Evolutionary conservation across 2,888 invertebrate genomes (phyloP).

Genomic region (Myathropa florea): DNA sequence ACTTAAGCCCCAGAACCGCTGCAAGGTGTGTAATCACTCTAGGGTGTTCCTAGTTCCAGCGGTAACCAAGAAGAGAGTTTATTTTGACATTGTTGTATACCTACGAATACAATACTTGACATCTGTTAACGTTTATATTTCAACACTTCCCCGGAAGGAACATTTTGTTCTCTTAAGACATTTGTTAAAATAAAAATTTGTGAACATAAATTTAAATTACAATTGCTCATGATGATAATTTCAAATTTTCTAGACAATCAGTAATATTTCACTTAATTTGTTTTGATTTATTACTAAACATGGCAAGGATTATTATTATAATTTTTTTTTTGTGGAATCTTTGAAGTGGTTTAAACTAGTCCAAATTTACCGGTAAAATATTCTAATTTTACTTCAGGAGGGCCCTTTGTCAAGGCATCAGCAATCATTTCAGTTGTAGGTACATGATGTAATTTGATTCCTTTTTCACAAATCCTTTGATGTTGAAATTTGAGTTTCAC

Average conservation of each 20-base stretch:
- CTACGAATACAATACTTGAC: neutral
- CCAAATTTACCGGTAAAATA: neutral
- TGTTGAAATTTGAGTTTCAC: constrained; percentile 53
- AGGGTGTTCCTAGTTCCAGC: too few relatives aligned
- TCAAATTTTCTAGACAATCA: too few relatives aligned
- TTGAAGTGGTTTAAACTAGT: neutral
- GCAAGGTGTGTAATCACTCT: too few relatives aligned
- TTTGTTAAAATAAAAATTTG: neutral
- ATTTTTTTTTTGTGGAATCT: neutral
- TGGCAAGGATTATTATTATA: neutral
- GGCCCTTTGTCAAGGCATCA: constrained; percentile 3
- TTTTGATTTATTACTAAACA: neutral
- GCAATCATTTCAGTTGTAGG: constrained; percentile 15
- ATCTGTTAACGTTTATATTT: neutral
- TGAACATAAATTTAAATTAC: neutral
- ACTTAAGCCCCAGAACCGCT: too few relatives aligned
- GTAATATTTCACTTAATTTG: neutral
- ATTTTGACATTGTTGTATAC: neutral
- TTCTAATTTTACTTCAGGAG: constrained; percentile 1
- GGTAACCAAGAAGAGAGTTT: neutral
- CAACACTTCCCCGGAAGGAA: neutral
- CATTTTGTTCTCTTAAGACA: neutral
- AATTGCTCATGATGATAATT: neutral
- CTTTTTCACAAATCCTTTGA: constrained; percentile 7
- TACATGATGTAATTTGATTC: neutral